Conservation (phyloP, 2,113 vertebrate genomes). For the Athene noctua region DNA sequence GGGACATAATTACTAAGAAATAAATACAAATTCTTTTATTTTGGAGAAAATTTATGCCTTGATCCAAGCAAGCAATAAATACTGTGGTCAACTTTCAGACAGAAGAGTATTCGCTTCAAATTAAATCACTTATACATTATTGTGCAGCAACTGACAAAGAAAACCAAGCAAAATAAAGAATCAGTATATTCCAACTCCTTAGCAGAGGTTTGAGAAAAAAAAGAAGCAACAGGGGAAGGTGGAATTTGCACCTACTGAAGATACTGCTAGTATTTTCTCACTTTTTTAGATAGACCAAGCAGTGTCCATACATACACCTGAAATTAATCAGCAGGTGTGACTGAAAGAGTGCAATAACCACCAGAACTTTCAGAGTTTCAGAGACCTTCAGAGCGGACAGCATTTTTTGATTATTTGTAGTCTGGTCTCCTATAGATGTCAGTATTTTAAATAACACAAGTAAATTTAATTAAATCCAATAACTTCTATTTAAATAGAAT, state of each 20-base stretch:
- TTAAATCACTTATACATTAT: too few species aligned
- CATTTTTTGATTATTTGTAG: not conserved
- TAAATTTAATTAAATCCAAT: not conserved
- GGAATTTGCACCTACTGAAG: not conserved
- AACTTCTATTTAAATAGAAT: not conserved
- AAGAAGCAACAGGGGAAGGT: not conserved
- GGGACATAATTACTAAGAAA: not conserved
- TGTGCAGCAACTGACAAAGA: accelerated
- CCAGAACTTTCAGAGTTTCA: not conserved
- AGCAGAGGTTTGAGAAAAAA: not conserved
- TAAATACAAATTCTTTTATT: not conserved
- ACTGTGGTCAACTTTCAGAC: not conserved
- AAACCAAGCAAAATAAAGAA: not conserved
- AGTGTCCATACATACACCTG: not conserved
- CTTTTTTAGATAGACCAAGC: not conserved
- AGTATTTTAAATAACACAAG: not conserved
- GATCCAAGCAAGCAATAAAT: not conserved
- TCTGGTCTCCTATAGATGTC: not conserved
- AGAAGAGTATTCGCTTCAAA: not conserved
- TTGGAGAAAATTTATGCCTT: not conserved
- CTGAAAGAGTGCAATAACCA: not conserved
- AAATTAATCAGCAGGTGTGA: not conserved
- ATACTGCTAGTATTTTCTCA: not conserved
- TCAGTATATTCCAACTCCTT: not conserved
- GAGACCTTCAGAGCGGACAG: not conserved